Conservation (phyloP, 2,113 vertebrate species). For the Onychostoma macrolepis region DNA sequence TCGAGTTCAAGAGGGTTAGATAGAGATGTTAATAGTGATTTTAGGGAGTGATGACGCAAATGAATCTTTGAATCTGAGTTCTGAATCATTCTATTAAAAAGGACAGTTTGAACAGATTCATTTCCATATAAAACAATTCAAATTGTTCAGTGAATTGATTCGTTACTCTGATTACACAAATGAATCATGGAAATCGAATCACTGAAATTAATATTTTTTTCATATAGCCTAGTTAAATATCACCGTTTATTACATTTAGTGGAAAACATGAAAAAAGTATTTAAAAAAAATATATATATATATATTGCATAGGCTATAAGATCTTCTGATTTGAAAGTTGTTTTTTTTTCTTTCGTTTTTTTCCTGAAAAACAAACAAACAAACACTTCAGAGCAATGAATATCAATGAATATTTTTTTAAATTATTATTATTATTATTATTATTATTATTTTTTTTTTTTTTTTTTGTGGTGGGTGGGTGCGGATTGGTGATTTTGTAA, state of each 20-base stretch:
- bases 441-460: too few relatives aligned
- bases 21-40: background rate
- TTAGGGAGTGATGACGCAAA: background rate
- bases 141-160: background rate
- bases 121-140: background rate
- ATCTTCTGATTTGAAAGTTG: too few relatives aligned
- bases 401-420: too few relatives aligned
- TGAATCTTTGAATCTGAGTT: background rate
- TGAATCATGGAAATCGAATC: background rate
- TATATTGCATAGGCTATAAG: too few relatives aligned
- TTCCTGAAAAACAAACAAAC: too few relatives aligned
- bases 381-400: background rate
- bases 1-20: background rate
- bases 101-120: background rate
- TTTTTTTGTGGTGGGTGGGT: conserved; percentile 8
- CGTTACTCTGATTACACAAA: background rate
- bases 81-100: background rate
- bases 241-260: background rate
- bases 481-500: background rate
- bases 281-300: too few relatives aligned
- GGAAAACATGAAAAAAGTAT: too few relatives aligned
- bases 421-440: too few relatives aligned
- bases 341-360: too few relatives aligned
- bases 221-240: background rate
- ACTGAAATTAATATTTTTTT: background rate